Evolutionary conservation across 2,888 invertebrate genomes (phyloP), one percentile per base, ranked within the genome.

Genomic region (Drosophila macrothrix): DNA sequence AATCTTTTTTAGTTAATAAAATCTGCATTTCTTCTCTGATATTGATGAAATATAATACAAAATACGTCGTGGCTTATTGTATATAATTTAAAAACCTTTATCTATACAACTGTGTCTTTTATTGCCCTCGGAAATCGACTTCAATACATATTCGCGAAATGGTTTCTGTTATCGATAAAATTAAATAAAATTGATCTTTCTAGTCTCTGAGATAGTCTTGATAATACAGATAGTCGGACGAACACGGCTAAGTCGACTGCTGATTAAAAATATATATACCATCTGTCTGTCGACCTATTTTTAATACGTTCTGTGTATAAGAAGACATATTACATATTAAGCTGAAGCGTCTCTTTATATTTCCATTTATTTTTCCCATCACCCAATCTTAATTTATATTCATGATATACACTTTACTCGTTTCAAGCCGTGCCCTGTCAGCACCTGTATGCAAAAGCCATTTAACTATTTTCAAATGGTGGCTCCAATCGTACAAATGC

Each of bases 401-500:
- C 12, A 31, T 52, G n/a, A 52, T 29, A 28, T 19, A 29, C 28
- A 9, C 9, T 35, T 33, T 29, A 50, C 25, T 60, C 37, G 25
- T 33, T 7, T 22, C n/a, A 54, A 31, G 37, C 63, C 56, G 43
- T 63, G 52, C 31, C 19, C 50, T 39, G n/a, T 58, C 63, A 53
- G 80, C 89, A 89, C 84, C 89, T 89, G 89, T 84, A n/a, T 67
- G 77, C 55, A 54, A 53, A 59, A 69, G 53, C 72, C 78, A 83
- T 83, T 86, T 81, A 84, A 80, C 78, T 74, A 73, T 63, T 73
- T 56, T 46, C 67, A 73, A 78, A 69, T 66, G 78, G 73, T 73
- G 73, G 59, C 64, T 73, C 72, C n/a, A 87, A 73, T 80, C 70
- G 70, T 75, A 79, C 75, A 77, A 72, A 80, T 67, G 66, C 74